These are phyloP conservation scores for Protodeltote pygarga DNA, from an alignment of 2,888 invertebrate species.

Conservation along the genomic window DNA sequence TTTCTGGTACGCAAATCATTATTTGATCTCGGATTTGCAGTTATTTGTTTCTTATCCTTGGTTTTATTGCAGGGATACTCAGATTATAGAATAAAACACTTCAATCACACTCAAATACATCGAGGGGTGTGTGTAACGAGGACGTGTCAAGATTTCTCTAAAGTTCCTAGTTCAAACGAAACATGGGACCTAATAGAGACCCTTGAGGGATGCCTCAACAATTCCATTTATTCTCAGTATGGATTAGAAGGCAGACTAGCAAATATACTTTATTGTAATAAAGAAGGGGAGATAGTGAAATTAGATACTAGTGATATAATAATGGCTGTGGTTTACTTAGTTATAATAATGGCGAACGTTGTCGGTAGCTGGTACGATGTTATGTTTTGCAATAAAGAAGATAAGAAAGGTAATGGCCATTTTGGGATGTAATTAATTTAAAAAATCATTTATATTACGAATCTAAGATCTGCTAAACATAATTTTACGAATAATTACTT, in stretches of 20 bases:
- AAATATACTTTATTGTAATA: slow-evolving; percentile 68
- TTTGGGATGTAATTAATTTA: neutral
- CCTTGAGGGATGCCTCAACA: slow-evolving; percentile 74
- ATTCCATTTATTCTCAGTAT: slow-evolving; percentile 65
- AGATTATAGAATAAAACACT: slow-evolving; percentile 70
- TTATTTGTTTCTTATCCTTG: too few species aligned
- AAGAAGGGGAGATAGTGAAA: slow-evolving; percentile 48
- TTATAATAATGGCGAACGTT: slow-evolving; percentile 65
- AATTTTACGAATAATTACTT: neutral
- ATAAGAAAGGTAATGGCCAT: slow-evolving; percentile 65
- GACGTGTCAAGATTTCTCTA: slow-evolving; percentile 60
- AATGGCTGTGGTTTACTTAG: slow-evolving; percentile 64
- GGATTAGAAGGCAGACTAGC: slow-evolving; percentile 62
- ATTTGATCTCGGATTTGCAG: too few species aligned
- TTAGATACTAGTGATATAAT: slow-evolving; percentile 65
- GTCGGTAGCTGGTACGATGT: slow-evolving; percentile 72
- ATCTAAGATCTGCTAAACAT: neutral
- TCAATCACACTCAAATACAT: slow-evolving; percentile 76
- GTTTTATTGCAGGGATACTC: slow-evolving; percentile 70
- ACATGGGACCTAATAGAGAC: slow-evolving; percentile 51
- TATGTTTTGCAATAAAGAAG: slow-evolving; percentile 42
- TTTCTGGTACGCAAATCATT: too few species aligned
- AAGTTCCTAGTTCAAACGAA: slow-evolving; percentile 25
- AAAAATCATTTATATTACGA: neutral
- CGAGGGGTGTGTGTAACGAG: slow-evolving; percentile 72